Conservation (phyloP, 2,113 vertebrate genomes). For the Porphyrio hochstetteri region DNA sequence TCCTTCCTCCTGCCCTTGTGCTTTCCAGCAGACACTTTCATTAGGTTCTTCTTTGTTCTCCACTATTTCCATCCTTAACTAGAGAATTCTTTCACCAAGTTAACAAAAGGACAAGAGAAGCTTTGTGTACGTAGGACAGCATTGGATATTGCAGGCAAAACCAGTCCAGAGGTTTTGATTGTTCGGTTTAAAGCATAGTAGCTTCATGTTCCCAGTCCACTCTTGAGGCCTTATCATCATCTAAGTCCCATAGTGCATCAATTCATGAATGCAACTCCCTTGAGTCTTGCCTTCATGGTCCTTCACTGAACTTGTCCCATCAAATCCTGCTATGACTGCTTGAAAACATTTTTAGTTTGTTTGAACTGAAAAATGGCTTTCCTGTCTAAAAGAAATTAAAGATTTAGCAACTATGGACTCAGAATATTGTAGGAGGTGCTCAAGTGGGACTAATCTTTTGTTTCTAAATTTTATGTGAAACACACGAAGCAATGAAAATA, state of each 20-base stretch:
- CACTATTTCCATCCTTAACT: not conserved
- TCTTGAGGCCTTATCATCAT: not conserved
- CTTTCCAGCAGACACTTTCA: not conserved
- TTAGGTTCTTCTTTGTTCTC: not conserved
- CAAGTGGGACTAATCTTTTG: not conserved
- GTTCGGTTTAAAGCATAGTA: not conserved
- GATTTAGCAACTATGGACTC: not conserved
- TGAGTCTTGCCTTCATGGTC: not conserved
- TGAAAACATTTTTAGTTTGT: not conserved
- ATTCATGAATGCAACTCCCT: not conserved
- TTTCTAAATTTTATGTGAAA: not conserved
- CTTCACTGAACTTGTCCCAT: not conserved
- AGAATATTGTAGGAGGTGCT: not conserved
- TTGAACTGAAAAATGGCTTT: not conserved
- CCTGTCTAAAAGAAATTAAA: not conserved
- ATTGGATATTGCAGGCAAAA: not conserved
- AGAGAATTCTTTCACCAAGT: not conserved
- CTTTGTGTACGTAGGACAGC: not conserved
- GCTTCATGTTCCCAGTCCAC: fast-evolving
- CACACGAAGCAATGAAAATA: not conserved
- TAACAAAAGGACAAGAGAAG: not conserved
- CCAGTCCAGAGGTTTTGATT: not conserved
- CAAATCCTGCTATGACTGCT: not conserved
- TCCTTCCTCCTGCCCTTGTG: not conserved
- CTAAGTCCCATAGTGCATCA: not conserved